phyloP scores from a whole-genome alignment of 2,888 invertebrate genomes.

The Cremastobaeus sp. region DNA sequence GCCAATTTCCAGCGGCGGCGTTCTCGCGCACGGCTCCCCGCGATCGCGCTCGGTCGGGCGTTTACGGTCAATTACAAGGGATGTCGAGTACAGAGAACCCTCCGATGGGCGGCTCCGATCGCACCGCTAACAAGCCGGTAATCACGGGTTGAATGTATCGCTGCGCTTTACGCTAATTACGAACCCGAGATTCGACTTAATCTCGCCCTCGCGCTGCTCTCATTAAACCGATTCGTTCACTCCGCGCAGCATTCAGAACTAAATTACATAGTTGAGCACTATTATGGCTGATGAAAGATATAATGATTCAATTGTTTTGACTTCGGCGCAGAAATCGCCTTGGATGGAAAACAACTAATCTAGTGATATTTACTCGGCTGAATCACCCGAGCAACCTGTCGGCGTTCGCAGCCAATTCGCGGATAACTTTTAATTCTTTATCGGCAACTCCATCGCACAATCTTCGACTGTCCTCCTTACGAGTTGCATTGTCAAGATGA shows the following conservation, averaged over 20 bases:
- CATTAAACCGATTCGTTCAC: conserved; percentile 25
- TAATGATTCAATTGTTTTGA: conserved; percentile 37
- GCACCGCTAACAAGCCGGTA: conserved; percentile 33
- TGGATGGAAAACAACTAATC: conserved; percentile 24
- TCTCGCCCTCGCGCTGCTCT: conserved; percentile 16
- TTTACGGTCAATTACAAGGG: too few species aligned
- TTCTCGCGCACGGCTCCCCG: too few species aligned
- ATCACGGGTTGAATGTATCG: conserved; percentile 32
- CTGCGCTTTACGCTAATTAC: conserved; percentile 26
- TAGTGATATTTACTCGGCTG: conserved; percentile 23
- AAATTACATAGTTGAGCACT: conserved; percentile 27
- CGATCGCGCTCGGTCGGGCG: background rate
- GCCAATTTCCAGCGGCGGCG: too few species aligned
- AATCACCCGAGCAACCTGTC: too few species aligned
- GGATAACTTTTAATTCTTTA: too few species aligned
- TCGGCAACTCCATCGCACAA: too few species aligned
- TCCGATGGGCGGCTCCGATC: conserved; percentile 23
- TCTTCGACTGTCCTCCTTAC: too few species aligned
- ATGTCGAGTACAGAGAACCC: conserved; percentile 33
- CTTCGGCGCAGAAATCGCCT: conserved; percentile 22
- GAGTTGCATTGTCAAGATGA: too few species aligned
- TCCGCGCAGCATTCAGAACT: conserved; percentile 14
- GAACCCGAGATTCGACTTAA: conserved; percentile 37
- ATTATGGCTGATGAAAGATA: conserved; percentile 39
- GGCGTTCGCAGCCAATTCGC: too few species aligned